Evolutionary conservation across 1,140 invertebrate species (phyloP).

Genomic region (Grapholita molesta): DNA sequence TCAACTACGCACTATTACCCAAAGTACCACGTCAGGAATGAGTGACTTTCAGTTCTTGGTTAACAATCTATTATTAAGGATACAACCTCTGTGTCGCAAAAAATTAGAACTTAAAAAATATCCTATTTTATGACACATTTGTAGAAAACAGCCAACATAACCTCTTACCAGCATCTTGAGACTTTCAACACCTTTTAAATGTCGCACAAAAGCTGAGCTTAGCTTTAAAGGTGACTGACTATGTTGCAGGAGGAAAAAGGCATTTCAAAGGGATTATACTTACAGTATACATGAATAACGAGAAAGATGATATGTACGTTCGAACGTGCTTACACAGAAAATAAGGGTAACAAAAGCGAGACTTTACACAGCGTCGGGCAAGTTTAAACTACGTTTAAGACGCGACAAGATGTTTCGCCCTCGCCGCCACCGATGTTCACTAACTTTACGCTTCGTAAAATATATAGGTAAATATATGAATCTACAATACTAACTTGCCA

Average conservation of each 20-base stretch:
- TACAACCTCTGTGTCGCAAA: too few relatives aligned
- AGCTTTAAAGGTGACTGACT: slow-evolving; percentile 12
- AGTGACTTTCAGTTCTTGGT: too few relatives aligned
- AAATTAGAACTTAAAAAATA: not conserved
- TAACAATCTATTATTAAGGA: too few relatives aligned
- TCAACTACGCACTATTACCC: too few relatives aligned
- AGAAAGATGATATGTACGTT: not conserved
- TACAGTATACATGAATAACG: not conserved
- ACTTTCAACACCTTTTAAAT: not conserved
- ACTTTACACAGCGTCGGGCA: slow-evolving; percentile 1
- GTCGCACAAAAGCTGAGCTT: not conserved
- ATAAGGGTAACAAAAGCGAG: not conserved
- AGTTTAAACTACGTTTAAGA: slow-evolving; percentile 9
- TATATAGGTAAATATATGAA: not conserved
- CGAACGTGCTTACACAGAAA: not conserved
- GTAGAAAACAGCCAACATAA: not conserved
- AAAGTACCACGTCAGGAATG: too few relatives aligned
- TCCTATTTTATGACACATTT: not conserved
- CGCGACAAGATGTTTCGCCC: not conserved
- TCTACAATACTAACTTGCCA: not conserved
- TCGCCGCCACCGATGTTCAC: not conserved
- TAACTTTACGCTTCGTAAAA: not conserved
- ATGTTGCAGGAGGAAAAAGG: not conserved
- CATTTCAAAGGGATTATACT: not conserved
- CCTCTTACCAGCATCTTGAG: not conserved